phyloP scores from a whole-genome alignment of 2,113 vertebrate genomes.

The Brevimyrus niger region DNA sequence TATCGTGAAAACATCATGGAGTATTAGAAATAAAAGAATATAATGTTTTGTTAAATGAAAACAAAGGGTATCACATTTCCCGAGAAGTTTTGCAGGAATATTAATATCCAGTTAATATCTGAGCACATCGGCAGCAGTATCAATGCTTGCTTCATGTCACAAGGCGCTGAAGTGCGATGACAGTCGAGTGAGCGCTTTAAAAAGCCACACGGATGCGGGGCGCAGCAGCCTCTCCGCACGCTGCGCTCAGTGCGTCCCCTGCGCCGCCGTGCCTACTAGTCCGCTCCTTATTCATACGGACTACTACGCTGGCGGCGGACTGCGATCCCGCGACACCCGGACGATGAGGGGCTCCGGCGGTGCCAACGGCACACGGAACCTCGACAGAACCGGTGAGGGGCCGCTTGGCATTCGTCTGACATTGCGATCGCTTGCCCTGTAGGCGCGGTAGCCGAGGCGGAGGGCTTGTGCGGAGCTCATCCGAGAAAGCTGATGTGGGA shows the following conservation, averaged over 20 bases:
- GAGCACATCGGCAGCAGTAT: neutral
- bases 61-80: neutral
- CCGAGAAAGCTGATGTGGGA: neutral
- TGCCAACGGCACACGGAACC: slow-evolving; percentile 43
- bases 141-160: neutral
- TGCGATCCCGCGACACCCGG: neutral
- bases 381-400: slow-evolving; percentile 51
- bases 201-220: neutral
- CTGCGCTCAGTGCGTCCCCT: slow-evolving; percentile 21
- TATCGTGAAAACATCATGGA: neutral
- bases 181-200: neutral
- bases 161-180: neutral
- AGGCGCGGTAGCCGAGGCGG: neutral
- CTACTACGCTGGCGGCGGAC: slow-evolving; percentile 30
- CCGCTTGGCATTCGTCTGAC: neutral
- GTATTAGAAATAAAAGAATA: neutral
- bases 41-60: neutral
- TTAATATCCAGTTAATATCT: neutral
- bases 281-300: neutral
- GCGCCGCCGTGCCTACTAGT: neutral
- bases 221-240: slow-evolving; percentile 2
- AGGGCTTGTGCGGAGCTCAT: neutral
- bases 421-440: neutral
- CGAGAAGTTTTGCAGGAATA: neutral
- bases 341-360: slow-evolving; percentile 63